phyloP scores from a whole-genome alignment of 2,888 invertebrate genomes.

The Ichneumoninae sp. region DNA sequence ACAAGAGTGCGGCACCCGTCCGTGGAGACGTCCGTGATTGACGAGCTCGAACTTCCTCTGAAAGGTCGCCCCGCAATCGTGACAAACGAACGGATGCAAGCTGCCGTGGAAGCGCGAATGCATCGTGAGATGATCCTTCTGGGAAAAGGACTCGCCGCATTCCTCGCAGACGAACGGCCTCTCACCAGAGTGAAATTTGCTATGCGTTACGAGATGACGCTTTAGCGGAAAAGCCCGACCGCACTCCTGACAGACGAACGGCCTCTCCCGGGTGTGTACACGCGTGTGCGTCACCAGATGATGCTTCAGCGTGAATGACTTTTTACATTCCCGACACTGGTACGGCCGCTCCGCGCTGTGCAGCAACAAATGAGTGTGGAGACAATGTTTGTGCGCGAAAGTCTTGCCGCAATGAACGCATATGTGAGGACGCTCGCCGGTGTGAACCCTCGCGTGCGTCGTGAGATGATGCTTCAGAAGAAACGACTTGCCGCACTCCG shows the following conservation, averaged over 20 bases:
- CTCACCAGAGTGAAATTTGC: conserved; percentile 94
- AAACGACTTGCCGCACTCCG: conserved; percentile 94
- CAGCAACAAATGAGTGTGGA: conserved; percentile 92
- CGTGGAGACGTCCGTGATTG: conserved; percentile 93
- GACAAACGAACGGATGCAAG: conserved; percentile 96
- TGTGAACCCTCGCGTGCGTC: conserved; percentile 93
- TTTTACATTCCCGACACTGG: conserved; percentile 93
- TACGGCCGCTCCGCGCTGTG: conserved; percentile 93
- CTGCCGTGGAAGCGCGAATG: conserved; percentile 98
- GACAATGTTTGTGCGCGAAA: conserved; percentile 93
- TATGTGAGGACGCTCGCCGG: conserved; percentile 92
- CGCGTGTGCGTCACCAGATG: conserved; percentile 92
- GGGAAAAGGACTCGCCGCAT: conserved; percentile 96
- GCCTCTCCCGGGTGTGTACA: conserved; percentile 92
- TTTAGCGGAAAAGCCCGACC: conserved; percentile 93
- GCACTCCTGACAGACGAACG: conserved; percentile 93
- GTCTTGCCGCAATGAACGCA: conserved; percentile 93
- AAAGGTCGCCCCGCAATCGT: conserved; percentile 94
- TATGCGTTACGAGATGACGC: conserved; percentile 93
- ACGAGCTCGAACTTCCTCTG: conserved; percentile 94
- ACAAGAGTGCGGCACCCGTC: conserved; percentile 92
- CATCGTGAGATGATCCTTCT: conserved; percentile 95
- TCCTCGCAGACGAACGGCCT: conserved; percentile 94
- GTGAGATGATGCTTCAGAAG: conserved; percentile 93
- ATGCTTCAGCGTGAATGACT: conserved; percentile 94